Base-by-base conservation (phyloP, 2,797 vertebrate genomes). In the Lepilemur septentrionalis region DNA sequence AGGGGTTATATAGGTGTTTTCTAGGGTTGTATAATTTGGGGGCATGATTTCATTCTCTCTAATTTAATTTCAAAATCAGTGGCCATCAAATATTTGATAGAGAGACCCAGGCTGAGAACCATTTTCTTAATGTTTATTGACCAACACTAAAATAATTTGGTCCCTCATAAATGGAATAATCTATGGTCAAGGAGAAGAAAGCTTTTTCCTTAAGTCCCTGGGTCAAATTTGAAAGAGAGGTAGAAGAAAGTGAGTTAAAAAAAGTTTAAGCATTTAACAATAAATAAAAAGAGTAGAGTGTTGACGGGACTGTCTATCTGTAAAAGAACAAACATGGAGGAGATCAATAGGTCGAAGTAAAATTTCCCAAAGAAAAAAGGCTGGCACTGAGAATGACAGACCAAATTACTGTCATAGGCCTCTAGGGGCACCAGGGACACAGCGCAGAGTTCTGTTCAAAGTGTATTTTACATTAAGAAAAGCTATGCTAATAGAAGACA, bases 21-120 rank as follows among this genome's bases (percentile, higher is more conserved):
- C 23, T 35, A 78, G 50, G 72, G 9, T 48, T 90, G 48, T 85
- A 2, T 73, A 63, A 73, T n/a, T 67, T 69, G 20, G 41, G 28
- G 6, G 2, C 3, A 43, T 55, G 32, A 23, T 61, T 52, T 83
- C 46, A 65, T 89, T 95, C 92, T 46, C 30, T 72, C n/a, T 76
- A 83, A 86, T 52, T 69, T 61, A 48, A 93, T 81, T 89, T 28
- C 30, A 79, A 93, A 95, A 79, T 22, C 23, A 63, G 28, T 18
- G 67, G 17, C 18, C 6, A 89, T 81, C 32, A 55, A 65, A 78
- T 85, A 82, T 92, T 87, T 55, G 18, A 91, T 75, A 89, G 61
- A 78, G 48, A 72, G 20, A 95, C 3, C 0, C 38, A 83, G 22
- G 17, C 15, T 69, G 28, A 90, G 15, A 86, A n/a, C 4, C 3